Conservation (phyloP, 1,140 invertebrate genomes). For the Globodera rostochiensis region DNA sequence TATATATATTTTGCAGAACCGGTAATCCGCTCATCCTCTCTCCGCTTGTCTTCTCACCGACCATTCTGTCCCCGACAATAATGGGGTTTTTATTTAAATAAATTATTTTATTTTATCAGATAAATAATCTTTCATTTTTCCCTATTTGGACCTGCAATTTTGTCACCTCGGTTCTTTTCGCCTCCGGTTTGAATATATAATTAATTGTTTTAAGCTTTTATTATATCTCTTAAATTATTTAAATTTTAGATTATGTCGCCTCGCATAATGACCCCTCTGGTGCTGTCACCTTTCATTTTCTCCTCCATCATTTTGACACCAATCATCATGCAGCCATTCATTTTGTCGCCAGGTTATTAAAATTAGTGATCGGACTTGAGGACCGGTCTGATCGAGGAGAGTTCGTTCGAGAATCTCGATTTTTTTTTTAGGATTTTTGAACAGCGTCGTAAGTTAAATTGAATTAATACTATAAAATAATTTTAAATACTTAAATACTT, state of each 20-base stretch:
- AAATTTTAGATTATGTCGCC: conserved; percentile 41
- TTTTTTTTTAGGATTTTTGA: conserved; percentile 10
- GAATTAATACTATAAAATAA: neutral
- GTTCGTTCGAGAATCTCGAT: too few species aligned
- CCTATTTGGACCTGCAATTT: conserved; percentile 26
- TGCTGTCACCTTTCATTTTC: conserved; percentile 55
- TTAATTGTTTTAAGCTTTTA: neutral
- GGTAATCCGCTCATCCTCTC: conserved; percentile 40
- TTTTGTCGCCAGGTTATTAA: conserved; percentile 41
- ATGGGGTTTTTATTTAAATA: neutral
- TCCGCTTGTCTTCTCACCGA: conserved; percentile 45
- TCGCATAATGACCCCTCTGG: conserved; percentile 44
- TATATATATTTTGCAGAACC: neutral
- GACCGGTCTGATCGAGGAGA: too few species aligned
- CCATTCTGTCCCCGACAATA: conserved; percentile 40
- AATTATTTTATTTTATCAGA: neutral
- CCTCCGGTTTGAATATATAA: conserved; percentile 4
- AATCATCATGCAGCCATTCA: conserved; percentile 26
- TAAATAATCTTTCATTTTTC: neutral
- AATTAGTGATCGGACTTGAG: too few species aligned
- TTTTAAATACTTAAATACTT: neutral
- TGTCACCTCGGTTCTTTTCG: conserved; percentile 38
- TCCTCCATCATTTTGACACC: conserved; percentile 47
- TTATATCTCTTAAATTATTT: conserved; percentile 18
- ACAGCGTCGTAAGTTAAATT: conserved; percentile 15